A percentile compares a stretch with the other conserved stretches of the same genome.
These are phyloP conservation scores for Mesoclemmys tuberculata DNA, from an alignment of 2,113 vertebrate species.

Conservation along the genomic window DNA sequence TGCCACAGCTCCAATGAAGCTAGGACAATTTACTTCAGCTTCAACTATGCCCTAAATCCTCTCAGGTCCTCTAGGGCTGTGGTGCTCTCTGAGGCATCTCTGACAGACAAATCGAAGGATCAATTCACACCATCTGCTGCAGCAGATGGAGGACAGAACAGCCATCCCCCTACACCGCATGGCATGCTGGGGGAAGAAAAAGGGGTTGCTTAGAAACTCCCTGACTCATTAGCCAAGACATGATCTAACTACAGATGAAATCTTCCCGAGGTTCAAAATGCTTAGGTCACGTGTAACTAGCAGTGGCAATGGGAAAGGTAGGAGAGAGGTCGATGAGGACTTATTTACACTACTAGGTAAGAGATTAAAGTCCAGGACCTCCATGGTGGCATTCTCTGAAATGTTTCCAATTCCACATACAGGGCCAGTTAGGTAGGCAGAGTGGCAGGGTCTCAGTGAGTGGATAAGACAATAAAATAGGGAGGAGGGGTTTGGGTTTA, in stretches of 20 bases:
- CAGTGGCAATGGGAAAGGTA: too few relatives aligned
- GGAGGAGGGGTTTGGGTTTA: background rate
- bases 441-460: background rate
- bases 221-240: too few relatives aligned
- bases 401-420: too few relatives aligned
- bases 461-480: background rate
- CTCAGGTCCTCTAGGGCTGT: rapidly evolving
- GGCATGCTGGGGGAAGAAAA: too few relatives aligned
- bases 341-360: too few relatives aligned
- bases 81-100: rapidly evolving
- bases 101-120: background rate
- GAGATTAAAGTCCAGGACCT: too few relatives aligned
- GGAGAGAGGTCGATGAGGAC: too few relatives aligned
- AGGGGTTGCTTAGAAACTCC: too few relatives aligned
- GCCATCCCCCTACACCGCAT: background rate
- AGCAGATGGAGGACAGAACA: background rate
- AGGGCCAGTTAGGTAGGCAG: background rate
- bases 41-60: background rate
- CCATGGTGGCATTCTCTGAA: too few relatives aligned
- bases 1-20: rapidly evolving
- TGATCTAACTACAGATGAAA: background rate
- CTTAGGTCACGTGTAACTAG: background rate
- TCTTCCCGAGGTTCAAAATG: background rate
- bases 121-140: background rate
- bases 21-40: rapidly evolving